Evolutionary conservation across 2,113 vertebrate species (phyloP).

Genomic region (Podiceps cristatus): DNA sequence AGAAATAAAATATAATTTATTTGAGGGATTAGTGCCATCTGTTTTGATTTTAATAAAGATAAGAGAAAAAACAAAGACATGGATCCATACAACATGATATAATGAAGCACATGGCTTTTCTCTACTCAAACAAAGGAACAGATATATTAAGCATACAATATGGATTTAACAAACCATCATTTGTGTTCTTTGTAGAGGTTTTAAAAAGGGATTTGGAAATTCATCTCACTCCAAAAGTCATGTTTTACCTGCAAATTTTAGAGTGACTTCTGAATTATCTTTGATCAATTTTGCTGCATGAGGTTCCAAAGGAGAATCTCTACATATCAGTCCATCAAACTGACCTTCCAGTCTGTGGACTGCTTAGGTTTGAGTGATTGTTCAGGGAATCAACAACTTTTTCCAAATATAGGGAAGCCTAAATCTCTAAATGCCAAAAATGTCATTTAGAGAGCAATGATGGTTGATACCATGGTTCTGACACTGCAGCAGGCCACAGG

Average conservation of each 20-base stretch:
- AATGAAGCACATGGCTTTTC: slow-evolving; percentile 38
- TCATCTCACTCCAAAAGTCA: neutral
- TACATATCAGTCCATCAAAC: neutral
- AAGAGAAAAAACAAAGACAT: slow-evolving; percentile 70
- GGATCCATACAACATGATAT: slow-evolving; percentile 46
- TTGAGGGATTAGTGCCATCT: slow-evolving; percentile 67
- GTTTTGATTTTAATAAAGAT: slow-evolving; percentile 80
- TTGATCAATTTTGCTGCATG: slow-evolving; percentile 33
- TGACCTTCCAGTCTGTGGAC: slow-evolving; percentile 16
- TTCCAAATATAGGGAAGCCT: neutral
- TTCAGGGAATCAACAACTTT: neutral
- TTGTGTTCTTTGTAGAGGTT: slow-evolving; percentile 47
- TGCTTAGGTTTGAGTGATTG: slow-evolving; percentile 14
- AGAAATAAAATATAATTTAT: slow-evolving; percentile 77
- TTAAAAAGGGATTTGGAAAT: slow-evolving; percentile 60
- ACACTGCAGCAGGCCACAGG: neutral
- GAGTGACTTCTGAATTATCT: slow-evolving; percentile 60
- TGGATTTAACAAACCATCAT: slow-evolving; percentile 48
- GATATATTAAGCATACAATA: slow-evolving; percentile 64
- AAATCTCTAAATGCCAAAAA: slow-evolving; percentile 1
- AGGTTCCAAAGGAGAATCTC: slow-evolving; percentile 52
- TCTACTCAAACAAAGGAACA: slow-evolving; percentile 57
- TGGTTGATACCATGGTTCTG: neutral
- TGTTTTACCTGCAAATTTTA: slow-evolving; percentile 58
- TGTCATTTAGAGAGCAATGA: neutral